Evolutionary conservation across 2,113 vertebrate species (phyloP), one percentile per base, ranked within the genome.

Genomic region (Thermophis baileyi): DNA sequence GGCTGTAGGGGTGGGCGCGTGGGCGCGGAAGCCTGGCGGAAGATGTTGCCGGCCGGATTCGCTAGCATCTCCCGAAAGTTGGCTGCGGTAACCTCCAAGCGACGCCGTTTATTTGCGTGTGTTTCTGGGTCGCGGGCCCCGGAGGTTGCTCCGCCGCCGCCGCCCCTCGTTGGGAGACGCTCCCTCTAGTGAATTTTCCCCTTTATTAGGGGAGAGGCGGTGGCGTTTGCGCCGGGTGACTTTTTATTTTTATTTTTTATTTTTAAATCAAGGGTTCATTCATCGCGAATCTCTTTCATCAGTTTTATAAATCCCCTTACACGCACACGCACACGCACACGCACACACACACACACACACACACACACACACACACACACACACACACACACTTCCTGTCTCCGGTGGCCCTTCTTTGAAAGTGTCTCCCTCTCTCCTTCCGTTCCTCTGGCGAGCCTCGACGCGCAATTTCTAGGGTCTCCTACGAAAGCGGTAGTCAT

Each of bases 11-110:
- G 47, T 87, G 86, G 46, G 44, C 47, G 9, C 10, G 85, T 46
- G 20, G 44, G 44, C 25, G 89, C 55, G 69, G n/a, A 40, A 81
- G n/a, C 69, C 69, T 81, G 69, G 69, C 69, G 69, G 69, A 1
- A 16, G 30, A 40, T 1, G 7, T 57, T 55, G 18, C 55, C 27
- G 5, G 57, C 35, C 49, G 7, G 49, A 11, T 46, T 54, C 87
- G 18, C 30, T 24, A 92, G 49, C 91, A 92, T 89, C 91, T 0
- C 50, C 46, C 49, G 16, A n/a, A 89, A 92, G 91, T 92, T 89
- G 47, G 25, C 87, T n/a, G 25, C 50, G 57, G 25, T 86, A 30
- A 46, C 35, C 91, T 88, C 24, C 49, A 35, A 27, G 57, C 50
- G 86, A 63, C 46, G 55, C 63, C 35, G n/a, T 20, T 89, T 81